Base-by-base conservation (phyloP, 2,888 invertebrate species). In the Harpalus rufipes region DNA sequence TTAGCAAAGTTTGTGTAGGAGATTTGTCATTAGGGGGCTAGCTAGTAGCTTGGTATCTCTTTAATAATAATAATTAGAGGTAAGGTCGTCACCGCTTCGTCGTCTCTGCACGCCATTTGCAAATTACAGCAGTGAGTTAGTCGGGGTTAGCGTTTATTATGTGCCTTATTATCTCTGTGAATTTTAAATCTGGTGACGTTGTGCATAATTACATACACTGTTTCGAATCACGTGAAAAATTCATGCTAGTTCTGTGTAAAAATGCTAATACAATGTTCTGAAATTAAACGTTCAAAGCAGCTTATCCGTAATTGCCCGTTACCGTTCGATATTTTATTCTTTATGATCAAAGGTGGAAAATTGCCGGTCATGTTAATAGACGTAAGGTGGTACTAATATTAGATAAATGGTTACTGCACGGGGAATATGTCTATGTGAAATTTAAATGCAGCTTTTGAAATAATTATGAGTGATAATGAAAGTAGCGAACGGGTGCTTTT, bases 161-260 rank as follows among this genome's bases (percentile, higher is more conserved):
- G 51, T 41, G 51, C 51, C 74, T 51, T 74, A 74, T 74, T 74
- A 74, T 74, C 74, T 41, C 74, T 74, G 74, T 74, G 74, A 74
- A 74, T 74, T 74, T 74, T 56, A 74, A 74, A 74, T 74, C 74
- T 74, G 51, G 74, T 14, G 68, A 68, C 68, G 68, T n/a, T 32
- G 5, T 8, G 8, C 68, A 68, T 68, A 68, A 68, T 68, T 68
- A 68, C 68, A 68, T 68, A 32, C 68, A 68, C 32, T 39, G 14
- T 39, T 21, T 25, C 63, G 25, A 25, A 63, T 63, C 68, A 68
- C 68, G 68, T 68, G 39, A 68, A 68, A 68, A 25, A 68, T 68
- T 68, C 25, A 68, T 68, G 68, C 68, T 32, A 1, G 32, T 25
- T 63, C 12, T 68, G 68, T 68, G 68, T 32, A 68, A 68, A 68